Percentiles rank a stretch among this genome's conserved stretches.
These are phyloP conservation scores for Poecilia gillii DNA, from an alignment of 2,797 vertebrate genomes.

Conservation along the genomic window DNA sequence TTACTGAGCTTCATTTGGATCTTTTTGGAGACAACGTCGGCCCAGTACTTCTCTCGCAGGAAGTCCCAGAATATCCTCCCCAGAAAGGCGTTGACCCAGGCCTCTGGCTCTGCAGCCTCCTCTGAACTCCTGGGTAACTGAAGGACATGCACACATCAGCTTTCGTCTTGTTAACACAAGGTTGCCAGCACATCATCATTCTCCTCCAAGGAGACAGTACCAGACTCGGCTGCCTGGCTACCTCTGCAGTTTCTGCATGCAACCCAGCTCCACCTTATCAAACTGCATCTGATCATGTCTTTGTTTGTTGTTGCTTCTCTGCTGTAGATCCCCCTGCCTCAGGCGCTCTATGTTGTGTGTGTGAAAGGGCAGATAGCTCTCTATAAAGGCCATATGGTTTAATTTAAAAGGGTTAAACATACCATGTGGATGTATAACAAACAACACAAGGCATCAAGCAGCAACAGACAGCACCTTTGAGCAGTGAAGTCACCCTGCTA, in stretches of 20 bases:
- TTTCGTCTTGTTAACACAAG: neutral
- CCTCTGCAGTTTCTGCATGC: neutral
- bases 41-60: conserved; percentile 97
- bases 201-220: neutral
- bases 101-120: conserved; percentile 85
- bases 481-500: neutral
- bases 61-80: conserved; percentile 99
- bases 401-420: neutral
- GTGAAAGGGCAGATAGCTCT: neutral
- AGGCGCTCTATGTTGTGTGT: neutral
- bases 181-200: neutral
- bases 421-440: neutral
- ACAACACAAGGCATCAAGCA: neutral
- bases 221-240: neutral
- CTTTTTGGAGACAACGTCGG: conserved; percentile 94
- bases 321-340: neutral
- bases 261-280: neutral
- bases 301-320: neutral
- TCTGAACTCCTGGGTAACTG: conserved; percentile 81
- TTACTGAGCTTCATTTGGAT: conserved; percentile 99
- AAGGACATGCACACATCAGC: conserved; percentile 18
- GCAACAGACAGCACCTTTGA: neutral
- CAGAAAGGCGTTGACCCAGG: conserved; percentile 95
- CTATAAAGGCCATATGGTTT: neutral
- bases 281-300: neutral